Conservation (phyloP, 2,113 vertebrate species). For the Panurus biarmicus region DNA sequence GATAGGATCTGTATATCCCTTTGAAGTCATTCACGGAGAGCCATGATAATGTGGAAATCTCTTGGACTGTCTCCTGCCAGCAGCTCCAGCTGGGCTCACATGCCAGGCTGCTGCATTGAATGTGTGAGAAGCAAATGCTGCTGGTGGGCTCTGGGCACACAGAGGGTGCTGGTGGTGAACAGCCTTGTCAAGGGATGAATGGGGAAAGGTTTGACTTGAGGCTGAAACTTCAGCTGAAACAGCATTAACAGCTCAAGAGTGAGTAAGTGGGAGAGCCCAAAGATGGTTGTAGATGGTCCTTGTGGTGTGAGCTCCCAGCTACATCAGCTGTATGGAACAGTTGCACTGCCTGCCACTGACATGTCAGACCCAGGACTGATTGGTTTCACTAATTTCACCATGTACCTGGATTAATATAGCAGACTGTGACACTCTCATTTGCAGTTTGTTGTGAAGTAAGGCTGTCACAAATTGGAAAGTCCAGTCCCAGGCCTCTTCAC, state of each 20-base stretch:
- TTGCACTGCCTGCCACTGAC: not conserved
- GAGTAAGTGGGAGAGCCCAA: not conserved
- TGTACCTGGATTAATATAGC: not conserved
- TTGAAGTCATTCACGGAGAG: conserved; percentile 26
- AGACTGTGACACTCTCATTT: not conserved
- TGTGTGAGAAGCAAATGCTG: not conserved
- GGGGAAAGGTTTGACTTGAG: not conserved
- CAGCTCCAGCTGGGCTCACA: not conserved
- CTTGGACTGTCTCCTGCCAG: not conserved
- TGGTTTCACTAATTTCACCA: not conserved
- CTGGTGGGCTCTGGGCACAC: not conserved
- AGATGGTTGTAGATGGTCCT: not conserved
- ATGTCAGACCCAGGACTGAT: not conserved
- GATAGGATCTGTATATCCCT: not conserved
- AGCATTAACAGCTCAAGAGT: not conserved
- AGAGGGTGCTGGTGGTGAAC: not conserved
- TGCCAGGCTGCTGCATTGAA: not conserved
- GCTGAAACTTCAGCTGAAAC: not conserved
- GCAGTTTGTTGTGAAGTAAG: not conserved
- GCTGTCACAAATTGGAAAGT: not conserved
- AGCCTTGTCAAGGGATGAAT: not conserved
- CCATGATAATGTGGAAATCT: not conserved
- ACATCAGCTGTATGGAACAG: not conserved
- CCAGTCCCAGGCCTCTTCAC: not conserved
- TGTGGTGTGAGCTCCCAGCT: not conserved